Evolutionary conservation across 2,113 vertebrate genomes (phyloP).

Genomic region (Melanocharis versteri): DNA sequence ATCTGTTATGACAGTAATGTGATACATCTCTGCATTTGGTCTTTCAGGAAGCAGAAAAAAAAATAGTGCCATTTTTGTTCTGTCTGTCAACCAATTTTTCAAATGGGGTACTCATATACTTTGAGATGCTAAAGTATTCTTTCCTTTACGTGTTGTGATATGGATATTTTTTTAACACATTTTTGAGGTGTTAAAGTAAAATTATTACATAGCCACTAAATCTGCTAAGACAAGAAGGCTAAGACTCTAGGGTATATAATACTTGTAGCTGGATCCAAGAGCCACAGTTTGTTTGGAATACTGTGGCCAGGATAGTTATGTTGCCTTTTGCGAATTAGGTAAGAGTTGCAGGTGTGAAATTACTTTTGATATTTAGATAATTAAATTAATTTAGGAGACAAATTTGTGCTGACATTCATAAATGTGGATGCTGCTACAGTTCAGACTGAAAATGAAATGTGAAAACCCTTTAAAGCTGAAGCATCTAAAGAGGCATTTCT

Average conservation of each 20-base stretch:
- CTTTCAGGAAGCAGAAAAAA: neutral
- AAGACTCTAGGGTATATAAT: neutral
- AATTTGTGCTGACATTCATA: constrained; percentile 9
- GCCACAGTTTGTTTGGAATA: neutral
- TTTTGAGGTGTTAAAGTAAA: neutral
- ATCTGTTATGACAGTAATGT: constrained; percentile 3
- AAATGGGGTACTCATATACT: neutral
- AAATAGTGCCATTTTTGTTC: neutral
- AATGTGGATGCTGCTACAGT: neutral
- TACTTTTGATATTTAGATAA: constrained; percentile 46
- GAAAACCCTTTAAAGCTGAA: neutral
- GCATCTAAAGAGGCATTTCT: neutral
- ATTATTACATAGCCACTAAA: neutral
- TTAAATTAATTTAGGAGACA: constrained; percentile 43
- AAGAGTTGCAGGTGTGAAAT: constrained; percentile 35
- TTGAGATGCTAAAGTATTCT: neutral
- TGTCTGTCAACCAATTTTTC: neutral
- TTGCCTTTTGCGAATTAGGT: neutral
- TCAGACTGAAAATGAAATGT: neutral
- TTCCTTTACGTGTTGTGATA: neutral
- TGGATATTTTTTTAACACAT: neutral
- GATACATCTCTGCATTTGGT: neutral
- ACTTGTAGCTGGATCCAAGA: neutral
- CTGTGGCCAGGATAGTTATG: neutral
- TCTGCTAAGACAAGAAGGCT: neutral